Conservation (phyloP, 1,140 invertebrate species). For the Diprion similis region DNA sequence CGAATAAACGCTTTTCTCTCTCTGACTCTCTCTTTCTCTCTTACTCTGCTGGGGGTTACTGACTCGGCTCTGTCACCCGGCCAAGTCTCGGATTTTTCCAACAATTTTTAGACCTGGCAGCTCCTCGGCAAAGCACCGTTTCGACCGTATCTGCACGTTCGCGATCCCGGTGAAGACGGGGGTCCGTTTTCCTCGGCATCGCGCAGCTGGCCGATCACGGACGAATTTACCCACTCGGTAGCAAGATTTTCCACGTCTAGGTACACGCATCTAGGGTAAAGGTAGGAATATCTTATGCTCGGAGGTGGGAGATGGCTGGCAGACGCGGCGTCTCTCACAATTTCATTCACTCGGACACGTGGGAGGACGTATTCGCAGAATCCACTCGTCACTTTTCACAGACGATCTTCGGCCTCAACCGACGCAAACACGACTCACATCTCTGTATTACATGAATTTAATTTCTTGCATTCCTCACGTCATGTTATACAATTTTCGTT, state of each 20-base stretch:
- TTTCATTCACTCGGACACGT: not conserved
- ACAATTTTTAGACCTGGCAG: constrained; percentile 6
- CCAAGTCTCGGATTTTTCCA: constrained; percentile 1
- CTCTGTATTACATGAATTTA: too few relatives aligned
- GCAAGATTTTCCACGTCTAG: too few relatives aligned
- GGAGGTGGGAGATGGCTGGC: not conserved
- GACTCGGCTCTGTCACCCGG: constrained; percentile 1
- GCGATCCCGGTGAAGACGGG: too few relatives aligned
- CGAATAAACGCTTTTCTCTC: not conserved
- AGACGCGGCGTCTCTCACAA: not conserved
- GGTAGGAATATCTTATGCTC: not conserved
- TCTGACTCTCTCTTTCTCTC: not conserved
- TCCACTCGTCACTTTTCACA: too few relatives aligned
- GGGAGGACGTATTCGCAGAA: not conserved
- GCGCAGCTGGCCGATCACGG: not conserved
- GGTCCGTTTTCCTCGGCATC: too few relatives aligned
- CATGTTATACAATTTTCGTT: too few relatives aligned
- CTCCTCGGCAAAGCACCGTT: not conserved
- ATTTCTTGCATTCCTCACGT: too few relatives aligned
- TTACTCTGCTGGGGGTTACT: constrained; percentile 2
- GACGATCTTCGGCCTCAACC: too few relatives aligned
- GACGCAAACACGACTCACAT: too few relatives aligned
- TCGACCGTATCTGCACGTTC: not conserved
- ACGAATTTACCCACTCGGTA: not conserved
- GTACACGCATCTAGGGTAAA: too few relatives aligned